A percentile compares a stretch with the other conserved stretches of the same genome.
Evolutionary conservation across 2,888 invertebrate species (phyloP).

Genomic region (Norana najaformis): DNA sequence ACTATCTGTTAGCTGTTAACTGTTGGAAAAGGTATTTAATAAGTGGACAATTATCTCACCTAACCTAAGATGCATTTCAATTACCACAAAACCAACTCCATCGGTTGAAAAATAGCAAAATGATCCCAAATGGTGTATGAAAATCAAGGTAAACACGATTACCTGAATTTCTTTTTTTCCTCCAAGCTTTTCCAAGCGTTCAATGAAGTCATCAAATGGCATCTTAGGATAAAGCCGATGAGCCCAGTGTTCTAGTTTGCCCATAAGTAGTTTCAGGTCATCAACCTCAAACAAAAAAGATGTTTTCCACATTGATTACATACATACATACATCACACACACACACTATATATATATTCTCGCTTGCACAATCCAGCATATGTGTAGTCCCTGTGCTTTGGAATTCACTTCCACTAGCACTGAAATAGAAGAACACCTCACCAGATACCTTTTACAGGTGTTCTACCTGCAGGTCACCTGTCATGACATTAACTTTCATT

Average conservation of each 20-base stretch:
- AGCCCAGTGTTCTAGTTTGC: conserved; percentile 87
- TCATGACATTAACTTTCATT: no score
- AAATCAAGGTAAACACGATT: not conserved
- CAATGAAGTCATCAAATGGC: conserved; percentile 82
- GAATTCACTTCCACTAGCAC: not conserved
- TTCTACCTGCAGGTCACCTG: no score
- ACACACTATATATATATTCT: no score
- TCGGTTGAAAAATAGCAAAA: not conserved
- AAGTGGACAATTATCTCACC: no score
- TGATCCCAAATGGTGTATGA: not conserved
- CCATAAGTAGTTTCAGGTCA: conserved; percentile 79
- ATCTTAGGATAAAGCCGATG: conserved; percentile 88
- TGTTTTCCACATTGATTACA: not conserved
- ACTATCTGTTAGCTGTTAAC: no score
- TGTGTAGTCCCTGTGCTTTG: not conserved
- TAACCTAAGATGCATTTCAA: no score
- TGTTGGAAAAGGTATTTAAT: no score
- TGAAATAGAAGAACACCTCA: no score
- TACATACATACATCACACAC: not conserved
- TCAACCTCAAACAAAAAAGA: conserved; percentile 63
- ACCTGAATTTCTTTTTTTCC: conserved; percentile 79
- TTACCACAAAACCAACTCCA: no score
- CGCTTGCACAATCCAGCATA: not conserved
- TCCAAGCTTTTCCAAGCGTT: conserved; percentile 80
- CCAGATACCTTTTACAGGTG: no score